phyloP scores from a whole-genome alignment of 2,113 vertebrate species.

The Herpetotheres cachinnans region DNA sequence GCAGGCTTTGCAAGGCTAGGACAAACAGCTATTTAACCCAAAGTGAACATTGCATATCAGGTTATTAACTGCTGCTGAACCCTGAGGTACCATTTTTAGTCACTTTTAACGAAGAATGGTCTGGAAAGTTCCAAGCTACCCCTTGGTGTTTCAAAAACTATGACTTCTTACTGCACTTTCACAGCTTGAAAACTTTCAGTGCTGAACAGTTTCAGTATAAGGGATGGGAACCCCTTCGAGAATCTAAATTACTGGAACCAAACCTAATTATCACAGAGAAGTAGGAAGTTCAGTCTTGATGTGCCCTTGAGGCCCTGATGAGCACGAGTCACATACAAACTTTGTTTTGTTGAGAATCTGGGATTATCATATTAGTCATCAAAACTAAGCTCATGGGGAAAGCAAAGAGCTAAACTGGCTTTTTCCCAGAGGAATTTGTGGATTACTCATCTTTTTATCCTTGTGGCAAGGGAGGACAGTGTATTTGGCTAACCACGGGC shows the following conservation, averaged over 20 bases:
- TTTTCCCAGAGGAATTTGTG: neutral
- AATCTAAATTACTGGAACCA: neutral
- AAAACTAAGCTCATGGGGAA: neutral
- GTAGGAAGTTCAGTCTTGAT: neutral
- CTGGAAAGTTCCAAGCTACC: neutral
- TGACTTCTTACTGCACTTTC: neutral
- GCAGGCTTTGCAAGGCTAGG: neutral
- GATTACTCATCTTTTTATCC: neutral
- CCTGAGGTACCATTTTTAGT: neutral
- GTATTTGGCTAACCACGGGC: neutral
- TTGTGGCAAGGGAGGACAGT: neutral
- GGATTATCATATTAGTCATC: slow-evolving; percentile 3
- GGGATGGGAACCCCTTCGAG: neutral
- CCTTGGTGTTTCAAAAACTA: neutral
- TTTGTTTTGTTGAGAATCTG: neutral
- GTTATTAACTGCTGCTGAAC: neutral
- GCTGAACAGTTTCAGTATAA: neutral
- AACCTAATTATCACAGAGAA: neutral
- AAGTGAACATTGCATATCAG: neutral
- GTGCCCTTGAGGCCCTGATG: neutral
- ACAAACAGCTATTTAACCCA: neutral
- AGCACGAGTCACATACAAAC: neutral
- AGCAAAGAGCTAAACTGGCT: neutral
- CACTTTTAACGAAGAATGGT: neutral
- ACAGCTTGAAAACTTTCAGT: neutral